Base-by-base conservation (phyloP, 2,888 invertebrate genomes). In the Acanthosepion pharaonis region DNA sequence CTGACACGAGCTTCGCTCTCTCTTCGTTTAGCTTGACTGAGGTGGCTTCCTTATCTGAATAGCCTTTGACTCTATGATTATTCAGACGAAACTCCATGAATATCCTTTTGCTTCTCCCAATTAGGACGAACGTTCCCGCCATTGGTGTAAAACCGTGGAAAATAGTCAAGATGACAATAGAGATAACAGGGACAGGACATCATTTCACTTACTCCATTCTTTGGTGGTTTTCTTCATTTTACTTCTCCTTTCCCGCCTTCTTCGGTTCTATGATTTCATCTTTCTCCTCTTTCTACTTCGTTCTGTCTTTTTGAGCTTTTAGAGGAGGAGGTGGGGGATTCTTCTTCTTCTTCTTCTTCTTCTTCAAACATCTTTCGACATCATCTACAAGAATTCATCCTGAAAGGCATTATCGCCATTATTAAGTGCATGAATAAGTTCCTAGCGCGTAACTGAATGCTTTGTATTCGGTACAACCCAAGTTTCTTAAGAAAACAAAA, bases 1-100 rank as follows among this genome's bases (percentile, higher is more conserved):
- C 78, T 78, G 78, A 78, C n/a, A n/a, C 78, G 78, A 78, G 78
- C n/a, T 78, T n/a, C n/a, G 15, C n/a, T 78, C n/a, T 78, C 78
- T 18, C 59, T 20, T 23, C 59, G 23, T 20, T 59, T 59, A 59
- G 59, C 59, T 23, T 15, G n/a, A 33, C n/a, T 18, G n/a, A 33
- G 78, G n/a, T 78, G 78, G 2, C 78, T 78, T 15, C n/a, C 78
- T 78, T 78, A 78, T 78, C 78, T 78, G n/a, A 78, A 78, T 78
- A 78, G 78, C 11, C n/a, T 78, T 78, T 78, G n/a, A 78, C 78
- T 78, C n/a, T 33, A n/a, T 15, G 78, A 78, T 78, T 78, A 78
- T 78, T 78, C 78, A 2, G 5, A 78, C 2, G n/a, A 11, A 78
- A 78, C 78, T 78, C 18, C 15, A 78, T n/a, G 15, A 33, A 78